Base-by-base conservation (phyloP, 35 echinoderm and acorn worm genomes). In the Heliocidaris tuberculata region DNA sequence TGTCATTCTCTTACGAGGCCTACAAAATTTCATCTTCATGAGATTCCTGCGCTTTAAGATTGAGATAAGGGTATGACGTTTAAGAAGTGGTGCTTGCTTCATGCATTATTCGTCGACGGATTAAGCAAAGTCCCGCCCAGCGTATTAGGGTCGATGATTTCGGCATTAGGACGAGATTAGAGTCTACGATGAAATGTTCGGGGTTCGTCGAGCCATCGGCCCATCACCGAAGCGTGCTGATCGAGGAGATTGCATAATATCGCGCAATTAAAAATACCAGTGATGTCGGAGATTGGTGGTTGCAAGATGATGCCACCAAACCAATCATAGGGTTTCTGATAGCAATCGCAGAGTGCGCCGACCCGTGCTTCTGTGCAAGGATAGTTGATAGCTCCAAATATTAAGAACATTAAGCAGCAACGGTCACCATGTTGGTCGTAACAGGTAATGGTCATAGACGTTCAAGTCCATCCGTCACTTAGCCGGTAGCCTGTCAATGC, bases 141-240 rank as follows among this genome's bases (percentile, higher is more conserved):
- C 91, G 91, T 59, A 93, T 93, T 93, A 93, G 47, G 13, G 91
- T 49, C 87, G 47, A 93, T 50, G 47, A 93, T 93, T 78, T 93
- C 50, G 47, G 91, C 32, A 59, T 59, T 31, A 42, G 31, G 87
- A 32, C 31, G 87, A 89, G 87, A 89, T 89, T 42, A 89, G 31
- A 19, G 87, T 47, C 12, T 49, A 31, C 29, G 91, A 31, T 24
- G 30, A n/a, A 93, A 48, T 30, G 91, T 93, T 50, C 11, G 5
- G 91, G 50, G 31, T 59, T 31, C 29, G 91, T 47, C 47, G 91
- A 13, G 59, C 91, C 91, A 93, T 59, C 31, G 50, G 91, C 31
- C 48, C 91, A 93, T 59, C 50, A n/a, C 48, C 91, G 50, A 59
- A 9, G 47, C 91, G 47, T 93, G 91, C 47, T 93, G 91, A 49